phyloP scores from a whole-genome alignment of 2,888 invertebrate genomes.

The Ceramica pisi region DNA sequence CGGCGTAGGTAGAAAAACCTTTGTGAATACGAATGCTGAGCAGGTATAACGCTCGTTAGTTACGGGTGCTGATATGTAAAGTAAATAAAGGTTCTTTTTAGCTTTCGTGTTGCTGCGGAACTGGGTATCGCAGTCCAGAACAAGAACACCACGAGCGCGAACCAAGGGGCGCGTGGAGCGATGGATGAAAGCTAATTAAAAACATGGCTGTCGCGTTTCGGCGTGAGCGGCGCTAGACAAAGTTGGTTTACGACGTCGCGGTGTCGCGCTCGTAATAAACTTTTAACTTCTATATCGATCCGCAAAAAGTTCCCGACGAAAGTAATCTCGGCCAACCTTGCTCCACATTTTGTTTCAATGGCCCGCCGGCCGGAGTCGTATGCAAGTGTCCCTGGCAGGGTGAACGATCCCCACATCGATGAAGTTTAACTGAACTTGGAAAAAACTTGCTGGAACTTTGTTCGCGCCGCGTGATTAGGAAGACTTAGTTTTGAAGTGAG shows the following conservation, averaged over 20 bases:
- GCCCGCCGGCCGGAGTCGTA: slow-evolving; percentile 83
- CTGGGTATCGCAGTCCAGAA: slow-evolving; percentile 38
- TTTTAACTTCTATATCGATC: slow-evolving; percentile 89
- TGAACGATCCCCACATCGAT: slow-evolving; percentile 90
- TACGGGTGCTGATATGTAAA: slow-evolving; percentile 88
- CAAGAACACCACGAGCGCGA: slow-evolving; percentile 19
- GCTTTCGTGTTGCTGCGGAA: slow-evolving; percentile 50
- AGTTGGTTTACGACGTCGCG: slow-evolving; percentile 81
- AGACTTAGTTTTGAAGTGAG: slow-evolving; percentile 90
- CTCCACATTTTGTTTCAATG: slow-evolving; percentile 89
- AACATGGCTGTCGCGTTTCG: slow-evolving; percentile 57
- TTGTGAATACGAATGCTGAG: slow-evolving; percentile 90
- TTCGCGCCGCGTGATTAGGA: slow-evolving; percentile 90
- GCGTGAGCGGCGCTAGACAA: slow-evolving; percentile 63
- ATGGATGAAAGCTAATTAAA: slow-evolving; percentile 65
- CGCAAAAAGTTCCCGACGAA: slow-evolving; percentile 87
- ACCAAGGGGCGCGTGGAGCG: slow-evolving; percentile 3
- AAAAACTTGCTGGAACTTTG: slow-evolving; percentile 88
- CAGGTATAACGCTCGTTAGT: slow-evolving; percentile 90
- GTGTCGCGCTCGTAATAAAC: slow-evolving; percentile 82
- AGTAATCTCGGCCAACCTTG: slow-evolving; percentile 90
- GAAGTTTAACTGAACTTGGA: slow-evolving; percentile 89
- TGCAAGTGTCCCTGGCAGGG: slow-evolving; percentile 90
- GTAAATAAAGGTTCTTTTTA: slow-evolving; percentile 86
- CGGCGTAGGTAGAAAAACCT: slow-evolving; percentile 89